These are phyloP conservation scores for Melanerpes formicivorus DNA, from an alignment of 2,113 vertebrate species.

Conservation along the genomic window DNA sequence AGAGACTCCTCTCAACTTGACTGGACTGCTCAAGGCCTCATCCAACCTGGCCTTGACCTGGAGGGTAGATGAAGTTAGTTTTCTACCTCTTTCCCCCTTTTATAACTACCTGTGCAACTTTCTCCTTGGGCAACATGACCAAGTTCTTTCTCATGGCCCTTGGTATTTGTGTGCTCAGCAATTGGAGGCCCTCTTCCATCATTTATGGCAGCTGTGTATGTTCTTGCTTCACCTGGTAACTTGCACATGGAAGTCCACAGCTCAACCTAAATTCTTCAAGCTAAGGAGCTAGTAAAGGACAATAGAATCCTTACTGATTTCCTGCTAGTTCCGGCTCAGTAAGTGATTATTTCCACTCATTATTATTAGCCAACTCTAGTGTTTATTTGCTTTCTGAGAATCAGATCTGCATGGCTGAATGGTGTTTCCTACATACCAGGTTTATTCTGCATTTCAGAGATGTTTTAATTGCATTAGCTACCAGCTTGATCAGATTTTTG, in stretches of 20 bases:
- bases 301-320: neutral
- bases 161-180: neutral
- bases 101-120: neutral
- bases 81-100: neutral
- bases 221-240: neutral
- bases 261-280: neutral
- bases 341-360: neutral
- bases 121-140: rapidly evolving
- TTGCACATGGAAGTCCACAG: neutral
- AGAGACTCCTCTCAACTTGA: too few relatives aligned
- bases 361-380: neutral
- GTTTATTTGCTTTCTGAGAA: neutral
- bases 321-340: neutral
- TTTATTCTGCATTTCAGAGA: neutral
- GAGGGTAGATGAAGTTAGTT: neutral
- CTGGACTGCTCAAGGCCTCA: too few relatives aligned
- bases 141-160: neutral
- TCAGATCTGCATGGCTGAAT: neutral
- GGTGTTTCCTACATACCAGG: neutral
- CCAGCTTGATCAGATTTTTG: neutral
- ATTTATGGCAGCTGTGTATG: neutral
- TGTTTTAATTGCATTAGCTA: neutral
- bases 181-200: neutral
- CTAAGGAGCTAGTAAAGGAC: neutral
- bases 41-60: too few relatives aligned